Percentiles rank a stretch among this genome's conserved stretches.
Evolutionary conservation across 2,113 vertebrate species (phyloP).

Genomic region (Tor tambroides): DNA sequence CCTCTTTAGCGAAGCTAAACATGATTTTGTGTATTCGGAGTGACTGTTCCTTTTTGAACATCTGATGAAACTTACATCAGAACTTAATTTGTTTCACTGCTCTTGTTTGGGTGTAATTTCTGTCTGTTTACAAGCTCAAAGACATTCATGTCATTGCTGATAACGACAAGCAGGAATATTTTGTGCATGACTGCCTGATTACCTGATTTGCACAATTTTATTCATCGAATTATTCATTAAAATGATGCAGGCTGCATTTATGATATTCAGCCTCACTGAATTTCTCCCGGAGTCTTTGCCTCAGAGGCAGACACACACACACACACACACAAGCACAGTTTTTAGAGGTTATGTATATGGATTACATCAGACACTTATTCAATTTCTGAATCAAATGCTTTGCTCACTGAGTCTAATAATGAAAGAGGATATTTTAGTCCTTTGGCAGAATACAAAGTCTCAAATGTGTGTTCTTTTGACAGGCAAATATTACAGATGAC

Average conservation of each 20-base stretch:
- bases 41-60: not conserved
- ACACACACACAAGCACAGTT: not conserved
- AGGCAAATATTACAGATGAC: constrained; percentile 35
- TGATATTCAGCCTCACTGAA: constrained; percentile 9
- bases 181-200: constrained; percentile 30
- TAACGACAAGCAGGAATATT: constrained; percentile 1
- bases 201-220: constrained; percentile 10
- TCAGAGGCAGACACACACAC: not conserved
- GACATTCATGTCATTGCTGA: constrained; percentile 20
- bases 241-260: not conserved
- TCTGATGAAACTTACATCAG: constrained; percentile 12
- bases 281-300: constrained; percentile 27
- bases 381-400: constrained; percentile 18
- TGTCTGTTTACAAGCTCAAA: constrained; percentile 23
- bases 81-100: not conserved
- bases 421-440: constrained; percentile 22
- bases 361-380: constrained; percentile 39
- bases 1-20: not conserved
- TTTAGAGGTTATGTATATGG: constrained; percentile 6
- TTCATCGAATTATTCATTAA: constrained; percentile 32
- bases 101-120: not conserved
- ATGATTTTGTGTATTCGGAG: not conserved
- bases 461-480: constrained; percentile 9
- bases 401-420: constrained; percentile 26
- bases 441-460: not conserved